Percentiles rank a stretch among this genome's conserved stretches.
These are phyloP conservation scores for Chelonoidis abingdonii DNA, from an alignment of 2,113 vertebrate species.

Conservation along the genomic window DNA sequence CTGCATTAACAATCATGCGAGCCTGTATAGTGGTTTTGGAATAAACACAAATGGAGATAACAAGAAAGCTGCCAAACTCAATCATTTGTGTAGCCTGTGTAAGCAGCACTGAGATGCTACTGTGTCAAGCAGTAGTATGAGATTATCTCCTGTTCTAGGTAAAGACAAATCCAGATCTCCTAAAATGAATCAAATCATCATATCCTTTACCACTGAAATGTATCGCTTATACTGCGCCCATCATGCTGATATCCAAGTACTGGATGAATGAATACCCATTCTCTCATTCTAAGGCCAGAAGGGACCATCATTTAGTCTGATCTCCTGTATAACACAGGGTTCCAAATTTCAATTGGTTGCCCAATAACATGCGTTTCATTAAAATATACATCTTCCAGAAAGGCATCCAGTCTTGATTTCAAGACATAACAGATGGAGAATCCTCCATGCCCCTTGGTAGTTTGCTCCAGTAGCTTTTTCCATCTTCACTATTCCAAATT, in stretches of 20 bases:
- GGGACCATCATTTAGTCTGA: background rate
- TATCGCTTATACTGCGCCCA: background rate
- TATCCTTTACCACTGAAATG: fast-evolving
- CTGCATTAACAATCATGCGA: background rate
- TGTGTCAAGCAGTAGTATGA: no score
- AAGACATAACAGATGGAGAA: background rate
- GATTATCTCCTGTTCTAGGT: no score
- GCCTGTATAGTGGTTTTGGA: background rate
- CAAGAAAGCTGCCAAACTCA: background rate
- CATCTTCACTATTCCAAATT: background rate
- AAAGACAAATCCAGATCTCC: background rate
- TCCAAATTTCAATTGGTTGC: background rate
- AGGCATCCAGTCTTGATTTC: background rate
- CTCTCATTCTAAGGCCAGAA: background rate
- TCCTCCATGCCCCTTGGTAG: fast-evolving
- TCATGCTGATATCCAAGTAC: background rate
- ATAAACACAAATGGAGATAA: background rate
- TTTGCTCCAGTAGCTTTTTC: fast-evolving
- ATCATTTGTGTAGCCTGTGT: background rate
- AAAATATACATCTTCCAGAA: background rate
- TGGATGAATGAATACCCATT: background rate
- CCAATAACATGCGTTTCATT: background rate
- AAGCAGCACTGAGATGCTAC: background rate
- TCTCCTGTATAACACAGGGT: background rate
- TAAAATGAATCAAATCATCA: background rate